A percentile compares a stretch with the other conserved stretches of the same genome.
Conservation (phyloP, 2,113 vertebrate species). For the Esox niger region DNA sequence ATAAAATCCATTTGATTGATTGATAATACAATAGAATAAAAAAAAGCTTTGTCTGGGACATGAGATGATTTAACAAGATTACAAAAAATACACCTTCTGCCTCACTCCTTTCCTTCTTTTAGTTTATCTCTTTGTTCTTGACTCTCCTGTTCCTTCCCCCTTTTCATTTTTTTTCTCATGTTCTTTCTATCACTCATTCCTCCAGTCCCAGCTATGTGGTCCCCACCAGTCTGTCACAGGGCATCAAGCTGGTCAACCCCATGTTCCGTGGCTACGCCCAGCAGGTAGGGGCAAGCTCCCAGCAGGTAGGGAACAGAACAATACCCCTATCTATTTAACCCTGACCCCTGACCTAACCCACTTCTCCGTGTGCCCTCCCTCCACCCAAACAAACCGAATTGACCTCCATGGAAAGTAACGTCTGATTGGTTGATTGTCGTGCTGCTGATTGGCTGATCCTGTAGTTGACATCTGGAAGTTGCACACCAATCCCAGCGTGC, state of each 20-base stretch:
- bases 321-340: too few relatives aligned
- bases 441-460: background rate
- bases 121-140: background rate
- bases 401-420: background rate
- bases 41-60: too few relatives aligned
- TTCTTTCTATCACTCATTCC: conserved; percentile 11
- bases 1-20: too few relatives aligned
- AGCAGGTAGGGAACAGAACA: conserved; percentile 35
- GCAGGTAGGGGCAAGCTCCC: conserved; percentile 79
- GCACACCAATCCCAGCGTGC: too few relatives aligned
- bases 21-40: too few relatives aligned
- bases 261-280: conserved; percentile 99
- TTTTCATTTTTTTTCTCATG: background rate
- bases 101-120: background rate
- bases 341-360: conserved; percentile 6
- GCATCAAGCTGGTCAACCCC: conserved; percentile 97
- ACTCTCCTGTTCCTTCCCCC: background rate
- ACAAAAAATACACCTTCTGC: too few relatives aligned
- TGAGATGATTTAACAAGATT: too few relatives aligned
- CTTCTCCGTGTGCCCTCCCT: background rate
- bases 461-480: background rate
- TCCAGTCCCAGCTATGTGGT: conserved; percentile 93
- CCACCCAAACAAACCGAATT: background rate
- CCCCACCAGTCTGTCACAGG: conserved; percentile 92
- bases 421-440: background rate